Base-by-base conservation (phyloP, 1,140 invertebrate species). In the Drosophila cardini region DNA sequence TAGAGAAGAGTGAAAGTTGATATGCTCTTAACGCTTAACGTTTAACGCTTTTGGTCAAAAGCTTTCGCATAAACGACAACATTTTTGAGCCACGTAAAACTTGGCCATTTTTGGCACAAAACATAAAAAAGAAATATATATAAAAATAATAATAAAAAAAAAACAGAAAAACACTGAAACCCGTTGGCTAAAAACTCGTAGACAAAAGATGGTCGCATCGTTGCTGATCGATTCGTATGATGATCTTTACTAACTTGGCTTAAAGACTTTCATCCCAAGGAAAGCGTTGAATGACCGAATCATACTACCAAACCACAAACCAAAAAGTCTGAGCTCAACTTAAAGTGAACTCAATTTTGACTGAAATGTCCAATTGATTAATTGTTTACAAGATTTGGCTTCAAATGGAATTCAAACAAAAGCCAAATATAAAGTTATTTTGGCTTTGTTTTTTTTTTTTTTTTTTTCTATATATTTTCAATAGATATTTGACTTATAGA, bases 1-100 rank as follows among this genome's bases (percentile, higher is more conserved):
- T 0, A 10, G 53, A 57, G 58, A 71, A 75, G 67, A 75, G 72
- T 60, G 72, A 75, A 75, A 75, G 72, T 75, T 75, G 53, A 58
- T 58, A 52, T 53, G 26, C 45, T 57, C 26, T 15, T 50, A 26
- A 26, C 18, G 46, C 50, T 62, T 69, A 26, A n/a, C n/a, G n/a
- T n/a, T 62, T 69, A 57, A 62, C 72, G 70, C 11, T 74, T 67
- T 70, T 73, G 56, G 71, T 73, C 52, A 75, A 61, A 26, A 36
- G 52, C 67, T 63, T 70, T 70, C 72, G 71, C 64, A 69, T 73
- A 60, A 69, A 55, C 46, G 46, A 32, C 48, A 36, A 46, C 64
- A 64, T 53, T 73, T 60, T 45, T 69, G 15, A 40, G 64, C 52
- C 36, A 56, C 56, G 50, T 57, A 52, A 69, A 69, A 69, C 32